Evolutionary conservation across 2,888 invertebrate genomes (phyloP).

Genomic region (Tortrix viridana): DNA sequence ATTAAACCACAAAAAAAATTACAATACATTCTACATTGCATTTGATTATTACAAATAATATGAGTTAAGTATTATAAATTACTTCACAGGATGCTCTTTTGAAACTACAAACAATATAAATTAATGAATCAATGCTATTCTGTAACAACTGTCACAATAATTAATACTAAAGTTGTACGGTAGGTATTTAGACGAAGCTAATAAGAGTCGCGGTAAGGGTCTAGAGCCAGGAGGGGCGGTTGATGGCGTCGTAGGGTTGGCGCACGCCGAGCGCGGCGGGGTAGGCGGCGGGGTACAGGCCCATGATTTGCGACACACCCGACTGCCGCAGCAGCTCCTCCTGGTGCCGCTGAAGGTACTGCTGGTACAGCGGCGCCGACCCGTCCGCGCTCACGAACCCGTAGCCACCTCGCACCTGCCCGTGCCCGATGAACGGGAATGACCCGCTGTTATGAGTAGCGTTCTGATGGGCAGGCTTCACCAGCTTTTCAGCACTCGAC

Average conservation of each 20-base stretch:
- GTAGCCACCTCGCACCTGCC: constrained; percentile 84
- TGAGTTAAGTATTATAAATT: constrained; percentile 54
- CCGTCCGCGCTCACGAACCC: constrained; percentile 86
- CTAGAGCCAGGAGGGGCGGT: constrained; percentile 88
- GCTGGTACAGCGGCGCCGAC: constrained; percentile 88
- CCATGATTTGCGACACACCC: constrained; percentile 84
- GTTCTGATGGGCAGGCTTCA: constrained; percentile 78
- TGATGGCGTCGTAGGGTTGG: constrained; percentile 89
- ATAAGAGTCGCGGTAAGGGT: constrained; percentile 15
- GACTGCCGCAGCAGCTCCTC: constrained; percentile 85
- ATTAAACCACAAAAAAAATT: constrained; percentile 49
- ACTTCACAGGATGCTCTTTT: constrained; percentile 62
- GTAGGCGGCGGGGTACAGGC: constrained; percentile 87
- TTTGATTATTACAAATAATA: constrained; percentile 51
- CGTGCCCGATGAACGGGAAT: constrained; percentile 86
- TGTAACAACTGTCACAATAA: constrained; percentile 69
- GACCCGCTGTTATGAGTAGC: constrained; percentile 69
- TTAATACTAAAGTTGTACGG: constrained; percentile 45
- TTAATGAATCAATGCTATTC: constrained; percentile 57
- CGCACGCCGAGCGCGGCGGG: constrained; percentile 86
- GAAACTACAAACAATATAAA: constrained; percentile 72
- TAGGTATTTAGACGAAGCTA: constrained; percentile 27
- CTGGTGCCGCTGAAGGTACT: constrained; percentile 87
- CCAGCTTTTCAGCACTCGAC: constrained; percentile 67
- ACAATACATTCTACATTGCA: constrained; percentile 46